phyloP scores from a whole-genome alignment of 1,140 invertebrate genomes.

The Neomicropteryx cornuta region DNA sequence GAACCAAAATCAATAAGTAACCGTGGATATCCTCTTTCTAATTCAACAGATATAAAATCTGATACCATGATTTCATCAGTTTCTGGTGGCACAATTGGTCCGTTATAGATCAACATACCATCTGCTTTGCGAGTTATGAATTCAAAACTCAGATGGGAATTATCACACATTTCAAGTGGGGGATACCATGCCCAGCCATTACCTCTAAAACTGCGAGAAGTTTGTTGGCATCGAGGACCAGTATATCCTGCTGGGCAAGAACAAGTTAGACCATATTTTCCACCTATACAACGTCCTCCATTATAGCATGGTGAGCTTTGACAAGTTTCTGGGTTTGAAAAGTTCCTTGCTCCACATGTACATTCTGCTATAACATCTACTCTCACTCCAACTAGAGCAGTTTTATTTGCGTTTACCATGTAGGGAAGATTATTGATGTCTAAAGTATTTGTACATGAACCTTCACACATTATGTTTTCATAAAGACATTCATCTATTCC shows the following conservation, averaged over 20 bases:
- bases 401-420: slow-evolving; percentile 95
- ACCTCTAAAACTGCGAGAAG: slow-evolving; percentile 82
- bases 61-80: slow-evolving; percentile 78
- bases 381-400: slow-evolving; percentile 83
- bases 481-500: slow-evolving; percentile 95
- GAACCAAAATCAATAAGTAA: slow-evolving; percentile 92
- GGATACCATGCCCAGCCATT: slow-evolving; percentile 95
- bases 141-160: slow-evolving; percentile 88
- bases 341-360: slow-evolving; percentile 84
- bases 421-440: slow-evolving; percentile 84
- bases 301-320: slow-evolving; percentile 86
- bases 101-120: slow-evolving; percentile 92
- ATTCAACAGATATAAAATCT: slow-evolving; percentile 88
- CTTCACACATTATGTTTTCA: slow-evolving; percentile 91
- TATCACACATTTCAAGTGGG: slow-evolving; percentile 90
- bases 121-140: slow-evolving; percentile 86
- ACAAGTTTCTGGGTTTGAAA: slow-evolving; percentile 81
- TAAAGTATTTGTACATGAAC: slow-evolving; percentile 86
- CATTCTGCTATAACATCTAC: slow-evolving; percentile 84
- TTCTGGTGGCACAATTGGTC: slow-evolving; percentile 87
- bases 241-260: slow-evolving; percentile 84
- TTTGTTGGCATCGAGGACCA: slow-evolving; percentile 93
- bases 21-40: slow-evolving; percentile 81
- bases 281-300: slow-evolving; percentile 86
- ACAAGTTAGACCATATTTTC: slow-evolving; percentile 75